Conservation (phyloP, 2,113 vertebrate species). For the Oncorhynchus nerka region DNA sequence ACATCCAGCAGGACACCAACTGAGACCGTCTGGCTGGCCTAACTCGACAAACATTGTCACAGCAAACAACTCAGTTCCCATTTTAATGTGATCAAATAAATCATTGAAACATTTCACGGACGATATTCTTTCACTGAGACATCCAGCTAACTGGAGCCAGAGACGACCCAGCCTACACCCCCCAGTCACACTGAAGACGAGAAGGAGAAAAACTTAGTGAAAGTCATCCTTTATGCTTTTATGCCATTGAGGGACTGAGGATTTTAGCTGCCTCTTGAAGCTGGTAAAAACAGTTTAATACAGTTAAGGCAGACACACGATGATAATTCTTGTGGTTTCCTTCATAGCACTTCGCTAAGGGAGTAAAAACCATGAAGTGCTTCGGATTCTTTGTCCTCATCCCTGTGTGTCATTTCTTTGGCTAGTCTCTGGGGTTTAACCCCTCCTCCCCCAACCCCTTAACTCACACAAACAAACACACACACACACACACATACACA, state of each 20-base stretch:
- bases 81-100: constrained; percentile 71
- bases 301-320: constrained; percentile 59
- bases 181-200: constrained; percentile 57
- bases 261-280: constrained; percentile 60
- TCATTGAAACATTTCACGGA: constrained; percentile 62
- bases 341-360: constrained; percentile 48
- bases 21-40: constrained; percentile 63
- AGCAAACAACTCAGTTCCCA: constrained; percentile 70
- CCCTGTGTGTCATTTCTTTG: constrained; percentile 51
- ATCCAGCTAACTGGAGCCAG: constrained; percentile 54
- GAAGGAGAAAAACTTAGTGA: constrained; percentile 41
- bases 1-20: constrained; percentile 58
- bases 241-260: constrained; percentile 51
- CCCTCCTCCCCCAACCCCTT: neutral
- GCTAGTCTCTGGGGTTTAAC: constrained; percentile 35
- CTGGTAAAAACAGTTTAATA: constrained; percentile 65
- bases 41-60: constrained; percentile 72
- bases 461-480: neutral
- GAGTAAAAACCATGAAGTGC: constrained; percentile 59
- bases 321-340: constrained; percentile 66
- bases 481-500: neutral
- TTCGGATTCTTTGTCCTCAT: constrained; percentile 61
- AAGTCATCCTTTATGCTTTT: constrained; percentile 62
- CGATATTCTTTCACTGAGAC: constrained; percentile 57
- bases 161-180: constrained; percentile 53